These are phyloP conservation scores for Ailuropoda melanoleuca DNA, from an alignment of 2,113 vertebrate genomes.

Conservation along the genomic window DNA sequence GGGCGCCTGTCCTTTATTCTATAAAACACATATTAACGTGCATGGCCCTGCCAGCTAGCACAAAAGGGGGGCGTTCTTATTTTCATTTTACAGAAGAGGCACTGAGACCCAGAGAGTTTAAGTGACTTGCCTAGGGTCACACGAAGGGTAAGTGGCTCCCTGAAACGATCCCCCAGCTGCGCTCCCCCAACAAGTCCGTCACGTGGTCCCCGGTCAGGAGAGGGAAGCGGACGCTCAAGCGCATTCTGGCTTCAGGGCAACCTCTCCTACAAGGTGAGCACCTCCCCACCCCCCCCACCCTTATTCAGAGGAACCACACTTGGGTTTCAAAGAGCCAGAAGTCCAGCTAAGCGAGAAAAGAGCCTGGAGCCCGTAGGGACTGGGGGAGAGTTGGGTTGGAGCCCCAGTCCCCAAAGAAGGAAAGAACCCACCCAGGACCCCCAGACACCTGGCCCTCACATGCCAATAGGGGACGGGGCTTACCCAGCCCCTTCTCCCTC, in stretches of 20 bases:
- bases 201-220: neutral
- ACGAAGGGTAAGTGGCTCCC: neutral
- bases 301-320: neutral
- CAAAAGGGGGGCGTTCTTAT: too few species aligned
- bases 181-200: too few species aligned
- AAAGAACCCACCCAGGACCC: neutral
- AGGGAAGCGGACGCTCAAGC: neutral
- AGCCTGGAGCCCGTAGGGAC: rapidly evolving
- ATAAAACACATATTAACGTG: neutral
- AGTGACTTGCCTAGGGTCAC: neutral
- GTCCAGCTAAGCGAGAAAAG: neutral
- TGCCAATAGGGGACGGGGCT: neutral
- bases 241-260: neutral
- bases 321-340: neutral
- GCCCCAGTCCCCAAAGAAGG: too few species aligned
- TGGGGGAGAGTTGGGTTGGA: neutral
- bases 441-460: neutral
- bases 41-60: neutral
- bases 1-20: neutral
- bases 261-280: too few species aligned
- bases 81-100: neutral
- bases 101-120: neutral
- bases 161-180: neutral
- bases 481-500: neutral
- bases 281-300: rapidly evolving